A percentile compares a stretch with the other conserved stretches of the same genome.
phyloP scores from a whole-genome alignment of 2,797 vertebrate species.

The Eurystomus glaucurus region DNA sequence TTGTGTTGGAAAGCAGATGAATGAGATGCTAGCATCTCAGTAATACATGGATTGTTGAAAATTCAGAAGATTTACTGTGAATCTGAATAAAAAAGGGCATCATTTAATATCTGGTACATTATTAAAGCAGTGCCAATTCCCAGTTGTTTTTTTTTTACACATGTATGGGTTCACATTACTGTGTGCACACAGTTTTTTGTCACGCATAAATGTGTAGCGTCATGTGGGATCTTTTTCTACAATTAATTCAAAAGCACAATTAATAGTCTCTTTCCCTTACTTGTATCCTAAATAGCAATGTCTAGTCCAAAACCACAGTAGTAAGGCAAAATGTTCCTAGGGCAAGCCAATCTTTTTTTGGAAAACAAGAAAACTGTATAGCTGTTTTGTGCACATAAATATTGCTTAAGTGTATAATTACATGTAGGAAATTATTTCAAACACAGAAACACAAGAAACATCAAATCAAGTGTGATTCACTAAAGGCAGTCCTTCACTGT shows the following conservation, averaged over 20 bases:
- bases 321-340: neutral
- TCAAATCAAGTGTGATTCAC: slow-evolving; percentile 67
- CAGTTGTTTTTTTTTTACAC: neutral
- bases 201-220: neutral
- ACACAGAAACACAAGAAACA: slow-evolving; percentile 53
- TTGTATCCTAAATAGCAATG: neutral
- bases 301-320: neutral
- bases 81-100: neutral
- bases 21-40: neutral
- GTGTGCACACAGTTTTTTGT: neutral
- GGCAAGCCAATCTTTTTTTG: slow-evolving; percentile 23
- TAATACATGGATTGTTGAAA: neutral
- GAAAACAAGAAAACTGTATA: slow-evolving; percentile 40
- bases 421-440: slow-evolving; percentile 63
- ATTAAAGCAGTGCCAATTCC: neutral
- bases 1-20: slow-evolving; percentile 20
- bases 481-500: slow-evolving; percentile 23
- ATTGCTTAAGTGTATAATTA: slow-evolving; percentile 64
- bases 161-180: neutral
- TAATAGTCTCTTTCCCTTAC: neutral
- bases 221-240: neutral
- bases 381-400: slow-evolving; percentile 47
- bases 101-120: neutral
- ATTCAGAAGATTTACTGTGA: neutral
- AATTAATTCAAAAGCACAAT: neutral